Base-by-base conservation (phyloP, 2,888 invertebrate genomes). In the Morpho helenor region DNA sequence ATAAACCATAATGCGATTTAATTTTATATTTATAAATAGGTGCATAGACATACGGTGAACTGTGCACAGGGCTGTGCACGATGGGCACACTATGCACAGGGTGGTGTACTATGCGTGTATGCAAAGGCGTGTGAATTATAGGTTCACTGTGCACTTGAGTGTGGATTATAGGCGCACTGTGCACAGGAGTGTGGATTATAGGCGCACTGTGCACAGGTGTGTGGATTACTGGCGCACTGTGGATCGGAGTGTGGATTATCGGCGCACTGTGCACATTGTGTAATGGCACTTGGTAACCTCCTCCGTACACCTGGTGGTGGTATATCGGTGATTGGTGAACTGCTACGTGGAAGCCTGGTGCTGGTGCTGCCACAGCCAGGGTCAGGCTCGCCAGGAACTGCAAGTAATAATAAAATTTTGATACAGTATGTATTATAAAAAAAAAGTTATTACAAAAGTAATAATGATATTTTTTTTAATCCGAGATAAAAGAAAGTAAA, bases 21-120 rank as follows among this genome's bases (percentile, higher is more conserved):
- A 78, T 74, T 64, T 79, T 78, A 50, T 77, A 77, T 53, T 79
- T 68, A 41, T 72, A 61, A 6, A 79, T 75, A 0, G 77, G 73
- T 3, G 79, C 75, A 56, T 77, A 31, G 31, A 31, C 31, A 31
- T 31, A 31, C 31, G 31, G 31, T 31, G 31, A 31, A 31, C 2
- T 70, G 52, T 67, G 64, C 62, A 54, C 67, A 68, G 42, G 69
- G 63, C 50, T 74, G 62, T 75, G 75, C 0, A 84, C 80, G 0
- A 75, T 73, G 3, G 82, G 82, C 0, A 79, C 77, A 41, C 66
- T 60, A 7, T 53, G 53, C 46, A 53, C 53, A 22, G 52, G 52
- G 8, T 52, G 52, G 10, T 52, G 45, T 10, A 52, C 16, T 8
- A 52, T 52, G 16, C 44, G 31, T 8, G 52, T n/a, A 10, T 62